Evolutionary conservation across 2,113 vertebrate genomes (phyloP).

Genomic region (Psammodynastes pulverulentus): DNA sequence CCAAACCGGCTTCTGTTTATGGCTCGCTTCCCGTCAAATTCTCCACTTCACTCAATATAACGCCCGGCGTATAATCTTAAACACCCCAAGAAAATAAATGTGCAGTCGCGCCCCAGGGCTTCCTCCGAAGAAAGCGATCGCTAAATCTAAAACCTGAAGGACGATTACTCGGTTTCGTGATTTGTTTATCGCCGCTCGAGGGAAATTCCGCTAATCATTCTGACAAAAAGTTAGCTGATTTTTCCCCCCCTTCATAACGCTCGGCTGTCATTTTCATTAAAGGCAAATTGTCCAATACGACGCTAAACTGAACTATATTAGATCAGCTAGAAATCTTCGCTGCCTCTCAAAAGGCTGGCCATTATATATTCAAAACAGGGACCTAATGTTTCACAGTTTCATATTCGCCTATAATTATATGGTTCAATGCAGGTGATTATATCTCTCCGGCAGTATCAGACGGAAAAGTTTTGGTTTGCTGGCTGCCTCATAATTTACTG

Average conservation of each 20-base stretch:
- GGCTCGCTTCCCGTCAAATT: background rate
- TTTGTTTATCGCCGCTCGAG: slow-evolving; percentile 46
- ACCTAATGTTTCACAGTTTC: slow-evolving; percentile 95
- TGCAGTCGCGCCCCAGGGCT: background rate
- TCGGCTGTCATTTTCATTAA: slow-evolving; percentile 69
- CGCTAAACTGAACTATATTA: slow-evolving; percentile 70
- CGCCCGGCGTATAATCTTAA: background rate
- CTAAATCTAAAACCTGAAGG: slow-evolving; percentile 27
- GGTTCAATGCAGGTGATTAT: slow-evolving; percentile 98
- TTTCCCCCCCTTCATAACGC: slow-evolving; percentile 64
- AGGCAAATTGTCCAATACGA: slow-evolving; percentile 70
- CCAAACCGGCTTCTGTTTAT: background rate
- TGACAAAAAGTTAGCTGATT: slow-evolving; percentile 46
- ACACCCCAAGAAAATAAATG: background rate
- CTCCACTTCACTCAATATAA: background rate
- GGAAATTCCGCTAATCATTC: slow-evolving; percentile 52
- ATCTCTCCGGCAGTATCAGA: slow-evolving; percentile 90
- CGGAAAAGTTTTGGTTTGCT: slow-evolving; percentile 91
- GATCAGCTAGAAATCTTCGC: slow-evolving; percentile 73
- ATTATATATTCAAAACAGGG: slow-evolving; percentile 92
- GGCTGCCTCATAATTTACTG: slow-evolving; percentile 89
- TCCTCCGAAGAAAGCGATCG: background rate
- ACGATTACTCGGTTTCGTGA: slow-evolving; percentile 37
- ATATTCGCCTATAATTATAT: slow-evolving; percentile 98
- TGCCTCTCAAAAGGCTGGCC: slow-evolving; percentile 73